Base-by-base conservation (phyloP, 2,113 vertebrate genomes). In the Mustelus asterias region DNA sequence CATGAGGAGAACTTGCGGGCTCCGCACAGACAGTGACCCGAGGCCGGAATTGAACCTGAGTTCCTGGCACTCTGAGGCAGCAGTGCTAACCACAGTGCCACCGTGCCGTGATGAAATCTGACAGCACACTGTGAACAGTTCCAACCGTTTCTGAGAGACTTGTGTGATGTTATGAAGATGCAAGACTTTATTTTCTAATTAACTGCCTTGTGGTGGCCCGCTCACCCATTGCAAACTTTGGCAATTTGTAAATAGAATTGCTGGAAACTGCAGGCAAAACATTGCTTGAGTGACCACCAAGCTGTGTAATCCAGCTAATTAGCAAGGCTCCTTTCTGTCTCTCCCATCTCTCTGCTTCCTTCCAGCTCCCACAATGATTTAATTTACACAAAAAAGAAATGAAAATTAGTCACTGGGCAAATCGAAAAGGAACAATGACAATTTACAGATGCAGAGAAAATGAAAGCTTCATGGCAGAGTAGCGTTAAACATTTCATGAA, bases 321-420 rank as follows among this genome's bases (percentile, higher is more conserved):
- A 90, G 58, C 16, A 14, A 90, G 88, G 88, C 88, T 90, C 88
- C 88, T 60, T n/a, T 29, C 88, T 63, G 88, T 92, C 88, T 92
- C 88, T 92, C 29, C 54, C 58, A 92, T n/a, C 88, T 60, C 26
- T 3, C 37, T 37, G 14, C n/a, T 92, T 92, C 26, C 29, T 90
- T 29, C 54, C 88, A 90, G 54, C 26, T 33, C 26, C 88, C 54
- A 60, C 58, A 92, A 60, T 92, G 88, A 92, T 60, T 92, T 92
- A 16, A 83, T 83, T 83, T 83, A 83, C 80, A n/a, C 78, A 83
- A 20, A 83, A 54, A 83, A 83, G 11, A 60, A 60, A 60, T 63
- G 54, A 60, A 92, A 92, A 92, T 60, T 63, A 60, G 88, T n/a
- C 88, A 92, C 29, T 92, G 58, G 54, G 54, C 88, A 83, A 20